These are phyloP conservation scores for Microctenopoma steveboyesi DNA, from an alignment of 2,797 vertebrate species.

Conservation along the genomic window DNA sequence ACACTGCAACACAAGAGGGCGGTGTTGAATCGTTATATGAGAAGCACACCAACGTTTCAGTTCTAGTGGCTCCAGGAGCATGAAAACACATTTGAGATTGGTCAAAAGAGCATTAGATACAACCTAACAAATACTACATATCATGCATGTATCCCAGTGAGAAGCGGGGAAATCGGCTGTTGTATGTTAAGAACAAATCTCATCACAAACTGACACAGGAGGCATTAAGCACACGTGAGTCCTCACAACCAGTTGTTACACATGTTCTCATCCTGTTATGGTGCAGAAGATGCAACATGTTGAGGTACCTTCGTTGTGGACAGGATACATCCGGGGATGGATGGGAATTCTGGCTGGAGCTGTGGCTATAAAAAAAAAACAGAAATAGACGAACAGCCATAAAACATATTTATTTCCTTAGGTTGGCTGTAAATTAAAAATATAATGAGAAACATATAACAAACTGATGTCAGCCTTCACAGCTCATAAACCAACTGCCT, in stretches of 20 bases:
- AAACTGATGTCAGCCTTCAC: background rate
- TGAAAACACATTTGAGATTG: background rate
- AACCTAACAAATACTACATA: background rate
- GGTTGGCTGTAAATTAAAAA: background rate
- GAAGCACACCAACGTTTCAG: background rate
- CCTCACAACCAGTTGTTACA: background rate
- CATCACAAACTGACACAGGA: background rate
- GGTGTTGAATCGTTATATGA: constrained; percentile 8
- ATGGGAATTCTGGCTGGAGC: constrained; percentile 76
- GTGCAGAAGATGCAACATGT: too few relatives aligned
- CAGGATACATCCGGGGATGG: constrained; percentile 72
- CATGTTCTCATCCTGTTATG: background rate
- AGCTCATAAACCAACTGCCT: too few relatives aligned
- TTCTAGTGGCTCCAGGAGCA: background rate
- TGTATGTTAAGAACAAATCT: background rate
- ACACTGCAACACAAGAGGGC: constrained; percentile 76
- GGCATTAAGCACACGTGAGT: background rate
- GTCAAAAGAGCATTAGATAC: background rate
- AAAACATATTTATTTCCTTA: background rate
- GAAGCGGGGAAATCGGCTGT: too few relatives aligned
- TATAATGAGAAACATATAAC: background rate
- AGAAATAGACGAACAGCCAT: background rate
- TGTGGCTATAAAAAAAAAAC: constrained; percentile 55
- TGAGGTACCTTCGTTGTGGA: constrained; percentile 81
- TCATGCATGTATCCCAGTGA: background rate